Evolutionary conservation across 2,888 invertebrate species (phyloP), one percentile per base, ranked within the genome.

Genomic region (Platycheirus albimanus): DNA sequence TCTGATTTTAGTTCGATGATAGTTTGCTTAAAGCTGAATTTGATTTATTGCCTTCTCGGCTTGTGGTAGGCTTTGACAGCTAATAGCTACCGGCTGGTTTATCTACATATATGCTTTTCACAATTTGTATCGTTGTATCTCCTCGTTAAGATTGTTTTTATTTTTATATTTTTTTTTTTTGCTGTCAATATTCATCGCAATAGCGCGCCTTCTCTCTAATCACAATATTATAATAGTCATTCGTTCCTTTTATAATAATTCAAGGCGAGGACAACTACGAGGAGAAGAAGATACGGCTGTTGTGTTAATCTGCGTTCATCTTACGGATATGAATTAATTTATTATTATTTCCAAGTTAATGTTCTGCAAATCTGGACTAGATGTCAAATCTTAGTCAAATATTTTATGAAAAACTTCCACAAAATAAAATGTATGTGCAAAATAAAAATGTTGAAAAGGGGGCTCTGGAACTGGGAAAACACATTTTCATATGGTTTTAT

Each of bases 101-200:
- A 33, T 47, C 33, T 51, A 6, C 8, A n/a, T n/a, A n/a, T n/a
- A n/a, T n/a, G 28, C 36, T 15, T 28, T 36, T 36, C 1, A 56
- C 20, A 36, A 56, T 24, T 4, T 24, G 5, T 6, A 33, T 8
- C 8, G 38, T 38, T 38, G 56, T 56, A 38, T 38, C 15, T 51
- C 20, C 61, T 64, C 38, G 51, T 61, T 4, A 3, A 41, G 56
- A 56, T 56, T 38, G 24, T 38, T 54, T 20, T 54, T 24, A 24
- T 49, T 49, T 24, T 49, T 47, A 1, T 51, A 11, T 24, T 11
- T 52, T 52, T 11, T 8, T 47, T 33, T 63, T 77, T 51, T 20
- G 58, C 56, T 70, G 52, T 71, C 70, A 66, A 80, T 80, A 75
- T 66, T 80, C 70, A 80, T 80, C 47, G 70, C 49, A 45, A 49